A percentile compares a stretch with the other conserved stretches of the same genome.
Evolutionary conservation across 2,888 invertebrate species (phyloP).

Genomic region (Craniophora ligustri): DNA sequence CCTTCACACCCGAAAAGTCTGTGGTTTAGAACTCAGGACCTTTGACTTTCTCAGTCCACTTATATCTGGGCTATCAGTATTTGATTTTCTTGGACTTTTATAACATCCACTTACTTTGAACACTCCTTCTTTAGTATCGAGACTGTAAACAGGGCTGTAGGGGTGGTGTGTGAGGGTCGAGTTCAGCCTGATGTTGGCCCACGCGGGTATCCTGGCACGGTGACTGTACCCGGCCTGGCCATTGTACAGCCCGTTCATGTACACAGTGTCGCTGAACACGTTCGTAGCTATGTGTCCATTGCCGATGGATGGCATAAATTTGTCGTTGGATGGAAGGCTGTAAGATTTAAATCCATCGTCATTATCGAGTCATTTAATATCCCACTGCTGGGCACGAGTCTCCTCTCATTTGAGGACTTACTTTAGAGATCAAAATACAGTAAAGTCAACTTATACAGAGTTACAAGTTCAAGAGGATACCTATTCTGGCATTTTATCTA

Average conservation of each 20-base stretch:
- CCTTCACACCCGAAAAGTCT: too few relatives aligned
- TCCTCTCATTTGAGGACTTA: too few relatives aligned
- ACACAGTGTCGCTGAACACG: constrained; percentile 88
- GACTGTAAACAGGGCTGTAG: constrained; percentile 77
- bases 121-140: constrained; percentile 81
- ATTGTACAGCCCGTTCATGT: constrained; percentile 89
- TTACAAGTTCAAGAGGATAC: too few relatives aligned
- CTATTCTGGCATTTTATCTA: too few relatives aligned
- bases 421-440: too few relatives aligned
- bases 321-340: constrained; percentile 87
- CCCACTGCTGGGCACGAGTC: too few relatives aligned
- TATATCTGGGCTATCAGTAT: too few relatives aligned
- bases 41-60: too few relatives aligned
- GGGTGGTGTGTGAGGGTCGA: constrained; percentile 78
- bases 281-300: constrained; percentile 90
- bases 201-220: constrained; percentile 89
- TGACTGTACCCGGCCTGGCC: constrained; percentile 87
- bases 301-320: constrained; percentile 89
- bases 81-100: too few relatives aligned
- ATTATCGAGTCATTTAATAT: too few relatives aligned
- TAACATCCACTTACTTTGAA: constrained; percentile 77
- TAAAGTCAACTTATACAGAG: too few relatives aligned
- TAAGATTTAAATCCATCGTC: constrained; percentile 45
- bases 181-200: constrained; percentile 86
- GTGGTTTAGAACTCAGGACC: too few relatives aligned